Evolutionary conservation across 2,888 invertebrate species (phyloP).

Genomic region (Graphium colonna): DNA sequence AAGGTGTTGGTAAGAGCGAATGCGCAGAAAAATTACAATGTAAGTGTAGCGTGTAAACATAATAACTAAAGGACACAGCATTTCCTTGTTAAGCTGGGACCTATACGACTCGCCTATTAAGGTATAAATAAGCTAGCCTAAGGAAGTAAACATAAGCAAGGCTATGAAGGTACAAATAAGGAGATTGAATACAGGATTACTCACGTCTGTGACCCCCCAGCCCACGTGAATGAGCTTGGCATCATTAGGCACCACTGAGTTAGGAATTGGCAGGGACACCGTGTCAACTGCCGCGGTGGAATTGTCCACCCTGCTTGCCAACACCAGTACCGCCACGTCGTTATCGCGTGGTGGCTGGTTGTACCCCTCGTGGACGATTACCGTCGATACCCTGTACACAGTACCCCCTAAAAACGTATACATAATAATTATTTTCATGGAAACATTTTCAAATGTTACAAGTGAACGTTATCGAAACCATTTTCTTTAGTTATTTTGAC

Average conservation of each 20-base stretch:
- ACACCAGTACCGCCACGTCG: slow-evolving; percentile 52
- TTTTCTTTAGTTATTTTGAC: too few species aligned
- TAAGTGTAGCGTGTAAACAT: too few species aligned
- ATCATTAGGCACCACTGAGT: slow-evolving; percentile 39
- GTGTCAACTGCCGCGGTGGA: slow-evolving; percentile 31
- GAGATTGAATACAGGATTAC: too few species aligned
- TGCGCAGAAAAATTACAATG: too few species aligned
- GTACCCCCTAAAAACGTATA: slow-evolving; percentile 42
- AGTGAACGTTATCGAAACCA: neutral
- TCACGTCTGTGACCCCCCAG: slow-evolving; percentile 57
- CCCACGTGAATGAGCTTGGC: slow-evolving; percentile 45
- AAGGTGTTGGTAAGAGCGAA: too few species aligned
- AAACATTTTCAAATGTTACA: too few species aligned
- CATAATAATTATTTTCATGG: neutral
- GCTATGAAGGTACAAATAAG: too few species aligned
- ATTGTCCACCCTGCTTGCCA: slow-evolving; percentile 35
- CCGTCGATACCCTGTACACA: slow-evolving; percentile 36
- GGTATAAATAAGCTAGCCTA: too few species aligned
- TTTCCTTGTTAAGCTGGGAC: too few species aligned
- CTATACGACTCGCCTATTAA: too few species aligned
- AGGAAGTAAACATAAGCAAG: too few species aligned
- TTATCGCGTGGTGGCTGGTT: slow-evolving; percentile 42
- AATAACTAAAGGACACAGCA: too few species aligned
- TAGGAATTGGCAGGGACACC: slow-evolving; percentile 37
- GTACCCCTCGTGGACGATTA: slow-evolving; percentile 51